A percentile compares a stretch with the other conserved stretches of the same genome.
Conservation (phyloP, 2,797 vertebrate genomes). For the Microcaecilia unicolor region DNA sequence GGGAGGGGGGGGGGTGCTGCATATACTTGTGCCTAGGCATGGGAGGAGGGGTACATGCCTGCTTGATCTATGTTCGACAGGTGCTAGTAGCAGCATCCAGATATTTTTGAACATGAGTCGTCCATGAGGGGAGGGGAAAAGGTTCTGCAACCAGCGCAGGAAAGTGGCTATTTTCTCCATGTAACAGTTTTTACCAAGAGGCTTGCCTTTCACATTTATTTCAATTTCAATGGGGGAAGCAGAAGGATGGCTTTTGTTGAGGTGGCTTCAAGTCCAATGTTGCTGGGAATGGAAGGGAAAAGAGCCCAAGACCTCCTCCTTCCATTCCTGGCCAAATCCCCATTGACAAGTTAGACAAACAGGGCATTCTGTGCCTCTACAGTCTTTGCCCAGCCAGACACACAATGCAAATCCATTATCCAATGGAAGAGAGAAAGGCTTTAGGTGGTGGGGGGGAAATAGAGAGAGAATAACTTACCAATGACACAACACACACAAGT, state of each 20-base stretch:
- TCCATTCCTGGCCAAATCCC: slow-evolving; percentile 30
- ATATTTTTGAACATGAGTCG: too few relatives aligned
- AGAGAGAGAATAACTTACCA: too few relatives aligned
- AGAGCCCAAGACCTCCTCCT: slow-evolving; percentile 8
- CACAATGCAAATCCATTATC: slow-evolving; percentile 71
- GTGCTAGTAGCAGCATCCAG: too few relatives aligned
- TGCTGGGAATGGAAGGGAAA: too few relatives aligned
- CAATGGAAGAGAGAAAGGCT: slow-evolving; percentile 53
- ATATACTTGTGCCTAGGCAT: too few relatives aligned
- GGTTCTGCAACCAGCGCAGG: too few relatives aligned
- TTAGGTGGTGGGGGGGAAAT: too few relatives aligned
- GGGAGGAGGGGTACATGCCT: too few relatives aligned
- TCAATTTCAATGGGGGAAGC: slow-evolving; percentile 45
- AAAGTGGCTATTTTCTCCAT: background rate
- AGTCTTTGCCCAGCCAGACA: slow-evolving; percentile 56
- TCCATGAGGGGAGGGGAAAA: too few relatives aligned
- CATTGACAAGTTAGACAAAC: slow-evolving; percentile 66
- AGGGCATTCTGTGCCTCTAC: slow-evolving; percentile 57
- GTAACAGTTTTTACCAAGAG: background rate
- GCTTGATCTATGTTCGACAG: too few relatives aligned
- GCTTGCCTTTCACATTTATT: slow-evolving; percentile 49
- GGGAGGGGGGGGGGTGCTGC: too few relatives aligned
- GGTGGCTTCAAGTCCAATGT: background rate
- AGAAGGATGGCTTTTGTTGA: background rate
- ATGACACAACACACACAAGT: slow-evolving; percentile 52